These are phyloP conservation scores for Lysandra bellargus DNA, from an alignment of 2,888 invertebrate species.

Conservation along the genomic window DNA sequence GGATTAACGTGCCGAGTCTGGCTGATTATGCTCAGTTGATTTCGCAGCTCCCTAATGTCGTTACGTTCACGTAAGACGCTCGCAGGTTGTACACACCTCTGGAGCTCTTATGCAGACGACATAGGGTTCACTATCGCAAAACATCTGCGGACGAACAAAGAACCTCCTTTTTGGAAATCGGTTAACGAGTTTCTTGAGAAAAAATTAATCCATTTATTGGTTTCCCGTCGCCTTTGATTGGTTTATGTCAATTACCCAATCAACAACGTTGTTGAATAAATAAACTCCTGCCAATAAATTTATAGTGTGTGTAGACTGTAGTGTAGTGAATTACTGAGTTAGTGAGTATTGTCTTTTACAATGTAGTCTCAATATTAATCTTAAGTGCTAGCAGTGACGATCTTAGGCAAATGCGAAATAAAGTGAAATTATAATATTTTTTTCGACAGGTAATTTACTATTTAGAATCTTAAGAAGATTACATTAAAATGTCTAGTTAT, in stretches of 20 bases:
- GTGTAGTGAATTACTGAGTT: background rate
- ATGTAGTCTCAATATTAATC: background rate
- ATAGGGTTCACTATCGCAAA: background rate
- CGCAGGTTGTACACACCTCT: background rate
- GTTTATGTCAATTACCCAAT: too few species aligned
- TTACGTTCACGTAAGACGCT: constrained; percentile 36
- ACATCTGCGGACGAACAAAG: background rate
- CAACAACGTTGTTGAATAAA: too few species aligned
- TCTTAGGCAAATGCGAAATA: too few species aligned
- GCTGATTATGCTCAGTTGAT: constrained; percentile 58
- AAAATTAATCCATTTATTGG: too few species aligned
- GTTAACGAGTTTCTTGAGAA: background rate
- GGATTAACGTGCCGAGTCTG: constrained; percentile 51
- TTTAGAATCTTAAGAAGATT: too few species aligned
- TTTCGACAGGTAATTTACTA: too few species aligned
- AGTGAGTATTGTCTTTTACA: background rate
- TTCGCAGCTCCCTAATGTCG: constrained; percentile 50
- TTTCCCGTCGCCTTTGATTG: too few species aligned
- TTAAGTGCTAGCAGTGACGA: too few species aligned
- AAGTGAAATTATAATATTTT: too few species aligned
- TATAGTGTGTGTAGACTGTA: too few species aligned
- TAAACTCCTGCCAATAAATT: too few species aligned
- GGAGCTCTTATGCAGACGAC: background rate
- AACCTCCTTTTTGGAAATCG: background rate
- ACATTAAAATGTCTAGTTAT: too few species aligned